A percentile compares a stretch with the other conserved stretches of the same genome.
These are phyloP conservation scores for Phthorimaea operculella DNA, from an alignment of 1,140 invertebrate genomes.

Conservation along the genomic window DNA sequence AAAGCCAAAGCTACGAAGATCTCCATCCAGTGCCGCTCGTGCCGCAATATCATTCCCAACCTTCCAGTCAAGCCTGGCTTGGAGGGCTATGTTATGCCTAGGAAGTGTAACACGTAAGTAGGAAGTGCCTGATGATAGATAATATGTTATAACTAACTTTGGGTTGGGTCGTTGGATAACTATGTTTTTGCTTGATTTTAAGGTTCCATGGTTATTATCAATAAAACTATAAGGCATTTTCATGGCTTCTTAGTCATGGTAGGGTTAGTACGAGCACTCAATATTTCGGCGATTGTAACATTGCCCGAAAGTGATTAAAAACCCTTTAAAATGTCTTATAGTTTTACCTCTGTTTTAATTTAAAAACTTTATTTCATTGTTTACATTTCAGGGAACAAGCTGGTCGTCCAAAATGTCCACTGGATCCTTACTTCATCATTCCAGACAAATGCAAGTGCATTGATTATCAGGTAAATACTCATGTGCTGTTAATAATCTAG, in stretches of 20 bases:
- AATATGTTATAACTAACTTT: not conserved
- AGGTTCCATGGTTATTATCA: too few relatives aligned
- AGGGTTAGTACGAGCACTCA: too few relatives aligned
- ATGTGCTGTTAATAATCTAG: not conserved
- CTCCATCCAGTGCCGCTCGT: constrained; percentile 95
- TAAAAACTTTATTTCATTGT: too few relatives aligned
- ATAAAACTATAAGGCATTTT: too few relatives aligned
- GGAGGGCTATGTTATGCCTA: constrained; percentile 96
- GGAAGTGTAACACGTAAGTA: constrained; percentile 92
- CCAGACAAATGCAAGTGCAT: constrained; percentile 98
- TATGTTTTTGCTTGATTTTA: too few relatives aligned
- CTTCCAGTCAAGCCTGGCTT: constrained; percentile 93
- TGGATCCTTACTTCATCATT: constrained; percentile 98
- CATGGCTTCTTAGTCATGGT: too few relatives aligned
- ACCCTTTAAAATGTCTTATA: too few relatives aligned
- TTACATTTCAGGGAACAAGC: constrained; percentile 80
- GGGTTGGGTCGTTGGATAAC: too few relatives aligned
- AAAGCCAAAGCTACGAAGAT: constrained; percentile 96
- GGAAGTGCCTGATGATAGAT: too few relatives aligned
- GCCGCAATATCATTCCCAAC: constrained; percentile 90
- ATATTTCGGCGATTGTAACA: too few relatives aligned
- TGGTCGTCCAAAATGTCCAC: constrained; percentile 89
- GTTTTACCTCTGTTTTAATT: too few relatives aligned
- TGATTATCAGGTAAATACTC: constrained; percentile 78
- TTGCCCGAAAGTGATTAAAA: too few relatives aligned